Evolutionary conservation across 2,797 vertebrate genomes (phyloP).

Genomic region (Pogoniulus pusillus): DNA sequence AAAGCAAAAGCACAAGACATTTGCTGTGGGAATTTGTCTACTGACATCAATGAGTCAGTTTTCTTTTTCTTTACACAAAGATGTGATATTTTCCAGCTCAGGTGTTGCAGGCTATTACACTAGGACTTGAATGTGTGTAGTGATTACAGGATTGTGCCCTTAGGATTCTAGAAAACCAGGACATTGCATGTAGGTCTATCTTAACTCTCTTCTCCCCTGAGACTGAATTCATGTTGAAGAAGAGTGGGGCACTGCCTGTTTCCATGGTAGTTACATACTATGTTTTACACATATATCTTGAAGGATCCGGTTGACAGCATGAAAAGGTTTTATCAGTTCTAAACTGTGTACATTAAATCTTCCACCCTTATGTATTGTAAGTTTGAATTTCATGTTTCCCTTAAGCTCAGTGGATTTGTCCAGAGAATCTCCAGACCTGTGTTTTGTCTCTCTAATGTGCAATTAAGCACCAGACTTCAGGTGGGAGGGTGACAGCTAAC

Average conservation of each 20-base stretch:
- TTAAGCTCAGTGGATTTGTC: neutral
- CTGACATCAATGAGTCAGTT: neutral
- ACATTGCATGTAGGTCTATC: neutral
- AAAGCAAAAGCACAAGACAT: neutral
- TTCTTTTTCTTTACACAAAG: neutral
- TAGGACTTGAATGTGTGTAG: neutral
- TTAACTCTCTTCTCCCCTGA: neutral
- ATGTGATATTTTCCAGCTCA: neutral
- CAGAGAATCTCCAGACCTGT: neutral
- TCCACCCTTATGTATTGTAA: neutral
- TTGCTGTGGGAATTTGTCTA: neutral
- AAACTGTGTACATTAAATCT: neutral
- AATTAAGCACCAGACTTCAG: neutral
- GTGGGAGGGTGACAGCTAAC: neutral
- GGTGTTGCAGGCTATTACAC: neutral
- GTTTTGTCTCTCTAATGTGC: neutral
- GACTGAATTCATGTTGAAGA: neutral
- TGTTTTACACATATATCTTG: neutral
- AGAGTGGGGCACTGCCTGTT: neutral
- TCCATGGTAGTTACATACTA: neutral
- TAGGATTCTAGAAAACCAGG: neutral
- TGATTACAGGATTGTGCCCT: neutral
- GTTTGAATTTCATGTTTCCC: neutral
- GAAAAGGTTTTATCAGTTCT: neutral
- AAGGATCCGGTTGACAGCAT: neutral